Evolutionary conservation across 2,888 invertebrate genomes (phyloP).

Genomic region (Choristoneura rosaceana): DNA sequence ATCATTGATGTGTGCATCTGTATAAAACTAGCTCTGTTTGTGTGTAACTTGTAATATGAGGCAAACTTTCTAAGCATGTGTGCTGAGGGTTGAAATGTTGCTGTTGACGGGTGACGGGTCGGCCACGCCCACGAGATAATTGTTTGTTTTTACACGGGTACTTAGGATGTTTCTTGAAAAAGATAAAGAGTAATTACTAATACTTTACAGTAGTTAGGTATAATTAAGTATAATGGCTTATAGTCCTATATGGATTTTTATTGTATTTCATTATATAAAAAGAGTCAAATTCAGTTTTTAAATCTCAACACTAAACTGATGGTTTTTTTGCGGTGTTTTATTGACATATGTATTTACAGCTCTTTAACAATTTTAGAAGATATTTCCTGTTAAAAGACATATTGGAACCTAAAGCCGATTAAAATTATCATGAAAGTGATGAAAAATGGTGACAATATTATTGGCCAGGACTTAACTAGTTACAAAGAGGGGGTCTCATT

Average conservation of each 20-base stretch:
- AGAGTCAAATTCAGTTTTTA: too few relatives aligned
- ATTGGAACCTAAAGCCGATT: background rate
- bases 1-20: conserved; percentile 44
- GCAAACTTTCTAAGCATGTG: conserved; percentile 38
- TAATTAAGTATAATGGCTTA: background rate
- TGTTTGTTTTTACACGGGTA: conserved; percentile 66
- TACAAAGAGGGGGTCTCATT: conserved; percentile 30
- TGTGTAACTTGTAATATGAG: conserved; percentile 48
- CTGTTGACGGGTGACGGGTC: conserved; percentile 67
- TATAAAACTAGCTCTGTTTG: conserved; percentile 39
- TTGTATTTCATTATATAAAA: background rate
- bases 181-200: background rate
- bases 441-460: conserved; percentile 40
- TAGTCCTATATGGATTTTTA: background rate
- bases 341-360: background rate
- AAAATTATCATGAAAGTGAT: conserved; percentile 19
- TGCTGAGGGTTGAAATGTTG: conserved; percentile 67
- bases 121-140: conserved; percentile 76
- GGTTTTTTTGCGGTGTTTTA: too few relatives aligned
- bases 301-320: too few relatives aligned
- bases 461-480: conserved; percentile 35
- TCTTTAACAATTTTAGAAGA: background rate
- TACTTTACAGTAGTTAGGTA: background rate
- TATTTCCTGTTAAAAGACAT: background rate
- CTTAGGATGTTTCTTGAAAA: conserved; percentile 42